phyloP scores from a whole-genome alignment of 2,113 vertebrate species.

The Dicerorhinus sumatrensis region DNA sequence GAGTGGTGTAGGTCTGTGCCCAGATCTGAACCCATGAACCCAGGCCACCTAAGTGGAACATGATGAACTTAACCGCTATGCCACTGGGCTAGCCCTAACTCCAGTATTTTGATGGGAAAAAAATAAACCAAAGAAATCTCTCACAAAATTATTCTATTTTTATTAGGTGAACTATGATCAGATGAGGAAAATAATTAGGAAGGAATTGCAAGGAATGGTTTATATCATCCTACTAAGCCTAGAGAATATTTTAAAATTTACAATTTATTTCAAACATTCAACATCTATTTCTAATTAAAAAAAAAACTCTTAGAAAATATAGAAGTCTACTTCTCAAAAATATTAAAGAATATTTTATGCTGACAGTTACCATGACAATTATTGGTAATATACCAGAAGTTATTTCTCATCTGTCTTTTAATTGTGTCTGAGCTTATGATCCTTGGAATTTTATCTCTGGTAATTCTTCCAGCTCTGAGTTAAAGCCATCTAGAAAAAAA shows the following conservation, averaged over 20 bases:
- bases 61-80: no score
- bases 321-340: neutral
- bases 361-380: neutral
- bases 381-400: neutral
- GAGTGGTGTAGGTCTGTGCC: no score
- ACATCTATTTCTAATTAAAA: neutral
- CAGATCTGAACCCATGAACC: no score
- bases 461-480: neutral
- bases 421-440: neutral
- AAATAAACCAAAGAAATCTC: neutral
- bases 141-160: neutral
- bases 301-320: slow-evolving; percentile 1
- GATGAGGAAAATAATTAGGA: slow-evolving; percentile 7
- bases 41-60: no score
- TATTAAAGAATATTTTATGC: neutral
- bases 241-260: neutral
- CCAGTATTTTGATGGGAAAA: neutral
- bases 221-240: neutral
- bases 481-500: neutral
- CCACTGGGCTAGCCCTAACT: no score
- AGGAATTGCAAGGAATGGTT: neutral
- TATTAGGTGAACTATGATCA: neutral
- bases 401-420: slow-evolving; percentile 2
- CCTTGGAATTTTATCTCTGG: neutral
- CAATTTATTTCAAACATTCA: neutral